Conservation (phyloP, 2,797 vertebrate genomes). For the Cirrhinus mrigala region DNA sequence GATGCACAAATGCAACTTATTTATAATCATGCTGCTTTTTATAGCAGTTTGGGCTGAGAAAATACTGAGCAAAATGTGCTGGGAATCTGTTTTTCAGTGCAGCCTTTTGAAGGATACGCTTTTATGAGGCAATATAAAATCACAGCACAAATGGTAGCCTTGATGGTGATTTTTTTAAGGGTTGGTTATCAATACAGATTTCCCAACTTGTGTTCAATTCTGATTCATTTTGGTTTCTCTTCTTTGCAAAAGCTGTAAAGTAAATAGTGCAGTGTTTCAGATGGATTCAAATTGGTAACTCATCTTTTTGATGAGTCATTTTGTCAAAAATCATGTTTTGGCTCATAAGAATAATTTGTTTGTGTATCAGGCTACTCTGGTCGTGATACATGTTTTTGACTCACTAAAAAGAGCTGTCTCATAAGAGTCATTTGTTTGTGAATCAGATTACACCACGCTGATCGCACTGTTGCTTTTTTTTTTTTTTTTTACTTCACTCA, state of each 20-base stretch:
- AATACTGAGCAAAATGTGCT: not conserved
- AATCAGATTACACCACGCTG: no score
- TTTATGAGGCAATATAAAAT: not conserved
- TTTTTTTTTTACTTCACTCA: no score
- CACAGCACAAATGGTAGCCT: not conserved
- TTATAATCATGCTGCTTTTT: not conserved
- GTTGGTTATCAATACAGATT: not conserved
- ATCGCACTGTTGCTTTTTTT: no score
- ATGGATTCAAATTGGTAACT: not conserved
- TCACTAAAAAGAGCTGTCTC: not conserved
- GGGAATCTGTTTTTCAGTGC: not conserved
- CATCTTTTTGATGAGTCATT: not conserved
- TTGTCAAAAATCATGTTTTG: no score
- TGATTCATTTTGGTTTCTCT: not conserved
- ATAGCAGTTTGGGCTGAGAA: not conserved
- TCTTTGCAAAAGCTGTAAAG: not conserved
- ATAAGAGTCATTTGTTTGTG: no score
- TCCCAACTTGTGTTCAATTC: not conserved
- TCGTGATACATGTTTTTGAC: not conserved
- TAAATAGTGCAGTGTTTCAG: not conserved
- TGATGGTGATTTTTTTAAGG: not conserved
- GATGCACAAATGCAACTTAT: not conserved
- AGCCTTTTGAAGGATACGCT: not conserved
- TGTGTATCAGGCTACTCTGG: not conserved
- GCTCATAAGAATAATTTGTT: no score